phyloP scores from a whole-genome alignment of 2,113 vertebrate genomes.

The Typhlomys cinereus region DNA sequence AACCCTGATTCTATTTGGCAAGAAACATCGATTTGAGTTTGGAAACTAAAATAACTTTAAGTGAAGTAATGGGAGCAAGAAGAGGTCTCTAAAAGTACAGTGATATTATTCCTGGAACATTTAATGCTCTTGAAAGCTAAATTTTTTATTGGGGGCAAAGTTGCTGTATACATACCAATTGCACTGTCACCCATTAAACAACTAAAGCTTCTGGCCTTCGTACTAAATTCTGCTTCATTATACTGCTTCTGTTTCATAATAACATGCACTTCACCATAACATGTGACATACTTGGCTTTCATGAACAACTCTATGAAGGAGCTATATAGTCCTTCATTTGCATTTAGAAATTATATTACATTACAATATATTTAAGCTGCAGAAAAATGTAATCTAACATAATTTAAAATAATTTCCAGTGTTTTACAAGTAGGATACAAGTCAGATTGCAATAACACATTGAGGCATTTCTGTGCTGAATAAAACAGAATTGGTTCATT shows the following conservation, averaged over 20 bases:
- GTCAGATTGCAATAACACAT: constrained; percentile 80
- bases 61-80: not conserved
- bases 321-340: constrained; percentile 84
- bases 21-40: constrained; percentile 30
- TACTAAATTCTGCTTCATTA: constrained; percentile 83
- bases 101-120: not conserved
- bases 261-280: constrained; percentile 81
- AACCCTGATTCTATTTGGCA: not conserved
- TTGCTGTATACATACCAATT: constrained; percentile 34
- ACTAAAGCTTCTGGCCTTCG: constrained; percentile 74
- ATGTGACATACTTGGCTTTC: constrained; percentile 85
- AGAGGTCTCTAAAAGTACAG: not conserved
- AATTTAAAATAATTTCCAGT: constrained; percentile 84
- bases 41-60: constrained; percentile 45
- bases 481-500: constrained; percentile 77
- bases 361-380: constrained; percentile 85
- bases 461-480: constrained; percentile 67
- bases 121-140: constrained; percentile 35
- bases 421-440: constrained; percentile 82
- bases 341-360: constrained; percentile 87
- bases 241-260: constrained; percentile 88
- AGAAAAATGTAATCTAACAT: constrained; percentile 85
- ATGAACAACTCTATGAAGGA: constrained; percentile 81
- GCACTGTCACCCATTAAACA: constrained; percentile 34
- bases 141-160: not conserved